Conservation (phyloP, 2,113 vertebrate species). For the Abramis brama region DNA sequence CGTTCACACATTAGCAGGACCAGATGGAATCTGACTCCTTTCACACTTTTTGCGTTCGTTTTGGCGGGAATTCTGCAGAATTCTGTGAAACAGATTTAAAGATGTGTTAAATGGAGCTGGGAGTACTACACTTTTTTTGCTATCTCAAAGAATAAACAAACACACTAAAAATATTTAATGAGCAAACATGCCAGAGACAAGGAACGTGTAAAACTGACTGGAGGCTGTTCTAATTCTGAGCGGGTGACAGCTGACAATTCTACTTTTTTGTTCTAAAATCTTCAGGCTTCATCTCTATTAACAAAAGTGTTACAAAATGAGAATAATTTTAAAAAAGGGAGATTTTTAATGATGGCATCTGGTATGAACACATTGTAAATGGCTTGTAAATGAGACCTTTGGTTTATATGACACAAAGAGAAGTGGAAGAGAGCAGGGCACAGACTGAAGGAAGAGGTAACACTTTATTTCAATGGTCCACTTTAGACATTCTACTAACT, state of each 20-base stretch:
- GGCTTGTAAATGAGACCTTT: conserved; percentile 28
- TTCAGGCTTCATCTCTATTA: too few species aligned
- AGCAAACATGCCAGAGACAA: background rate
- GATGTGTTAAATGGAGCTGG: conserved; percentile 7
- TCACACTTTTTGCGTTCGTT: background rate
- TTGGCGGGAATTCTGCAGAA: background rate
- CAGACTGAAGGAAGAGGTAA: too few species aligned
- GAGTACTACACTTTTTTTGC: background rate
- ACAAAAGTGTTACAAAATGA: background rate
- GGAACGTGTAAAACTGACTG: background rate
- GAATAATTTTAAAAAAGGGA: background rate
- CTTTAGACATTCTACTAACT: too few species aligned
- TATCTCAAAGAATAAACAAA: background rate
- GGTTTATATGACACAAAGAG: conserved; percentile 4
- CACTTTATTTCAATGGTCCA: too few species aligned
- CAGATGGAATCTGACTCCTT: conserved; percentile 9
- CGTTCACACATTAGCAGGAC: background rate
- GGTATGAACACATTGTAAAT: background rate
- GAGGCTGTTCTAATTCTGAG: background rate
- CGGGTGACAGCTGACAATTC: background rate
- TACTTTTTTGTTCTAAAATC: background rate
- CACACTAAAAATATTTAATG: background rate
- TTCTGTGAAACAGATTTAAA: conserved; percentile 32
- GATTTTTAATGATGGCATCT: conserved; percentile 16
- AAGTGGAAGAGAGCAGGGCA: background rate